These are phyloP conservation scores for Helleia helle DNA, from an alignment of 2,888 invertebrate genomes.

Conservation along the genomic window DNA sequence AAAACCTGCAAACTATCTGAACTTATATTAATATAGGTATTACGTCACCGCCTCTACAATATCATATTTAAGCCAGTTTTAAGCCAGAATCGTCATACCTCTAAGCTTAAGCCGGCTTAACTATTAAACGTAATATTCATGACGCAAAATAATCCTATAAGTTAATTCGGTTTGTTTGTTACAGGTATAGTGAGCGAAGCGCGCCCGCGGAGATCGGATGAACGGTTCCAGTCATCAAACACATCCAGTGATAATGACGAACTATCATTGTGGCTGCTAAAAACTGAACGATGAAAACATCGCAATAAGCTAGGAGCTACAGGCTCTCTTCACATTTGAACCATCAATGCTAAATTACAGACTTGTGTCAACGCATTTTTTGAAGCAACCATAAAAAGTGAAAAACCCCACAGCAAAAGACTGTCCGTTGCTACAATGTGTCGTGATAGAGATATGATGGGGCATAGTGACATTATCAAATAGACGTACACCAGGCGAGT, in stretches of 20 bases:
- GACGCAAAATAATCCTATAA: no score
- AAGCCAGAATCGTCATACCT: no score
- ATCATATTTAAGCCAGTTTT: no score
- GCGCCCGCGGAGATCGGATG: neutral
- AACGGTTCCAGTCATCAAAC: neutral
- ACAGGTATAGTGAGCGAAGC: neutral
- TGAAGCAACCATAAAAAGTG: conserved; percentile 89
- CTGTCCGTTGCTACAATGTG: conserved; percentile 75
- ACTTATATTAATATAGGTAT: no score
- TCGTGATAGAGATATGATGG: conserved; percentile 83
- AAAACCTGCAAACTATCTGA: no score
- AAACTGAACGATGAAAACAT: neutral
- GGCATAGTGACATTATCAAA: conserved; percentile 61
- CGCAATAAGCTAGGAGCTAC: conserved; percentile 33
- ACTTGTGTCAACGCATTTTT: conserved; percentile 92
- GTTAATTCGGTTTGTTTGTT: no score
- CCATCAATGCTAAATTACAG: conserved; percentile 91
- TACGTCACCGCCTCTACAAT: no score
- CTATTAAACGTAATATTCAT: no score
- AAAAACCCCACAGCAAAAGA: conserved; percentile 19
- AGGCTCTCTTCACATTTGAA: conserved; percentile 40
- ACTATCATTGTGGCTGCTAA: neutral
- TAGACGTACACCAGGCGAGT: conserved; percentile 31
- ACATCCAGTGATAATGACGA: neutral
- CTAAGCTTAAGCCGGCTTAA: no score